Conservation (phyloP, 2,113 vertebrate species). For the Phyllostomus discolor region DNA sequence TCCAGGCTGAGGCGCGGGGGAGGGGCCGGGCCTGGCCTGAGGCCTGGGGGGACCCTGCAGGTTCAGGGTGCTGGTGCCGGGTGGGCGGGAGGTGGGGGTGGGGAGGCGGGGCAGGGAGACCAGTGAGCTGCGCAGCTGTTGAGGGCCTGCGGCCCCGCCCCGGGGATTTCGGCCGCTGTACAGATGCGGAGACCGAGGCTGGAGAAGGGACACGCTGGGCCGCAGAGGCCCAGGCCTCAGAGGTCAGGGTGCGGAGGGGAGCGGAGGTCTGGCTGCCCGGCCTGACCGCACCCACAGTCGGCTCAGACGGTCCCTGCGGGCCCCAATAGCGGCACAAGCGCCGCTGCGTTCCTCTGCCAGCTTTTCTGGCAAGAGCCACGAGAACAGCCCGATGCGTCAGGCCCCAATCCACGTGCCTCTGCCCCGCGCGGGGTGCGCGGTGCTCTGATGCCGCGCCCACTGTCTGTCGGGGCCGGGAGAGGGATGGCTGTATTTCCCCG, state of each 20-base stretch:
- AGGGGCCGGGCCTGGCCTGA: too few species aligned
- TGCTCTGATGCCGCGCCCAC: background rate
- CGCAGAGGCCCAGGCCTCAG: background rate
- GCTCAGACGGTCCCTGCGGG: rapidly evolving
- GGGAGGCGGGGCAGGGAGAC: too few species aligned
- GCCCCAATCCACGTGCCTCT: background rate
- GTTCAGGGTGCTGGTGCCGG: background rate
- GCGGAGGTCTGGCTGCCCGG: rapidly evolving
- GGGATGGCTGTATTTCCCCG: constrained; percentile 38
- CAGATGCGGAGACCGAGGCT: background rate
- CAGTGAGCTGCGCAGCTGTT: too few species aligned
- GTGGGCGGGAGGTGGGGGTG: background rate
- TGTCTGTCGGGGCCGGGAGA: constrained; percentile 21
- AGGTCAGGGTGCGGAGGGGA: rapidly evolving
- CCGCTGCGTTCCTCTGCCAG: background rate
- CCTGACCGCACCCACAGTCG: rapidly evolving
- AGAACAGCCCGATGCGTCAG: background rate
- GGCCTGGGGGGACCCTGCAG: background rate
- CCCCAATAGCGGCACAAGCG: background rate
- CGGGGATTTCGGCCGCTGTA: too few species aligned
- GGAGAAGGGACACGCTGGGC: background rate
- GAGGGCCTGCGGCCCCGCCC: background rate
- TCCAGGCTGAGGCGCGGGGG: background rate
- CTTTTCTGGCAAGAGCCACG: background rate
- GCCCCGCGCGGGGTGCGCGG: background rate